phyloP scores from a whole-genome alignment of 2,797 vertebrate species.

The Erpetoichthys calabaricus region DNA sequence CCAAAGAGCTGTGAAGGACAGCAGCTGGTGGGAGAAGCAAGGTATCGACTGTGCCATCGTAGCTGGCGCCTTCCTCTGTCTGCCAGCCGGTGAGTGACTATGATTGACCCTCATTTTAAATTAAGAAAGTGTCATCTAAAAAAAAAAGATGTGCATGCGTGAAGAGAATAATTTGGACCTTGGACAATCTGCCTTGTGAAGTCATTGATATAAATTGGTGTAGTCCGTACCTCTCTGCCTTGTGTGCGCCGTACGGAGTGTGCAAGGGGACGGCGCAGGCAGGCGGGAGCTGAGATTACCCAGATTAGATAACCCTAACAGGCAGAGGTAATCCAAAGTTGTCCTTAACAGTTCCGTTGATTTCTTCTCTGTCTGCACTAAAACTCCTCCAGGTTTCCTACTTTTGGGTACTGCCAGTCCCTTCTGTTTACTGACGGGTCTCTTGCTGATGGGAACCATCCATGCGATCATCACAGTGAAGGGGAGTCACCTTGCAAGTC shows the following conservation, averaged over 20 bases:
- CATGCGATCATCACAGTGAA: constrained; percentile 69
- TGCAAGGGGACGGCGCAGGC: too few relatives aligned
- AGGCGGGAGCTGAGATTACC: too few relatives aligned
- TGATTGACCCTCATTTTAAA: not conserved
- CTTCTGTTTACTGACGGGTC: constrained; percentile 44
- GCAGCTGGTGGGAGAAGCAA: constrained; percentile 85
- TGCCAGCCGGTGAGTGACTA: constrained; percentile 56
- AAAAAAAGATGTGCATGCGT: too few relatives aligned
- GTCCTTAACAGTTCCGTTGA: not conserved
- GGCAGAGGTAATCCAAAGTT: not conserved
- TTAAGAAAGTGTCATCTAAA: too few relatives aligned
- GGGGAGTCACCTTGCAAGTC: constrained; percentile 78
- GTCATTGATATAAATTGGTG: too few relatives aligned
- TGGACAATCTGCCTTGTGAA: too few relatives aligned
- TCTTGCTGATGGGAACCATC: constrained; percentile 58
- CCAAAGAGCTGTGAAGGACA: constrained; percentile 53
- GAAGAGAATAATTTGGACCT: too few relatives aligned
- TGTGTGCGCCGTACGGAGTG: too few relatives aligned
- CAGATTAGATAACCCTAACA: too few relatives aligned
- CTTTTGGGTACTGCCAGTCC: constrained; percentile 53
- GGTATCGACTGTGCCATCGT: constrained; percentile 72
- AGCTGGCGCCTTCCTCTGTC: constrained; percentile 46
- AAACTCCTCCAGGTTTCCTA: constrained; percentile 57
- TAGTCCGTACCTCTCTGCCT: too few relatives aligned
- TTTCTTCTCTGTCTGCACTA: not conserved